Percentiles rank a stretch among this genome's conserved stretches.
Evolutionary conservation across 37 sponge, comb jelly and placozoan genomes (phyloP).

Genomic region (Chondrilla cf. caribensis): DNA sequence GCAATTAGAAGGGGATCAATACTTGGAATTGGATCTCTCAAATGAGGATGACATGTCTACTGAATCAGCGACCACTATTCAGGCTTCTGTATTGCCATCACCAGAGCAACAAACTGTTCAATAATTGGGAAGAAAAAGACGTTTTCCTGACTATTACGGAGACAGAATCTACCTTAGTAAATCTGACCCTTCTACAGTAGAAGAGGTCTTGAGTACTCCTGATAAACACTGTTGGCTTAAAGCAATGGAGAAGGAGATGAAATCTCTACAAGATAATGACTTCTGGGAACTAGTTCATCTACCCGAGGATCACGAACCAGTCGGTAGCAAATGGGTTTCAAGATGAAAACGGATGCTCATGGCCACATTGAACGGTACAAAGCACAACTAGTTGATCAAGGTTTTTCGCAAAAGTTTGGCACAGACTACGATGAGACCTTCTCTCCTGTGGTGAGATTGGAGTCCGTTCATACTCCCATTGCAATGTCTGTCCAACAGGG

Average conservation of each 20-base stretch:
- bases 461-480: slow-evolving; percentile 50
- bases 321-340: slow-evolving; percentile 72
- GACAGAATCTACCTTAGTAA: not conserved
- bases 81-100: not conserved
- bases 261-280: slow-evolving; percentile 48
- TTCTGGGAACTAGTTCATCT: slow-evolving; percentile 55
- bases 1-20: not conserved
- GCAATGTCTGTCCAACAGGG: slow-evolving; percentile 49
- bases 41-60: not conserved
- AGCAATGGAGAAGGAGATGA: slow-evolving; percentile 59
- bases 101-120: slow-evolving; percentile 18
- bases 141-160: slow-evolving; percentile 40
- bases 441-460: slow-evolving; percentile 49
- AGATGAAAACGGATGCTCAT: slow-evolving; percentile 38
- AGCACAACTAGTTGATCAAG: slow-evolving; percentile 46
- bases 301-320: slow-evolving; percentile 35
- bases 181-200: slow-evolving; percentile 22
- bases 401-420: slow-evolving; percentile 51
- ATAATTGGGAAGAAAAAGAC: slow-evolving; percentile 29
- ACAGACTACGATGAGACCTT: slow-evolving; percentile 65
- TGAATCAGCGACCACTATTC: not conserved
- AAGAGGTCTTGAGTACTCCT: slow-evolving; percentile 37
- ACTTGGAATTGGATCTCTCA: not conserved
- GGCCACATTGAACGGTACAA: slow-evolving; percentile 51
- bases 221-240: slow-evolving; percentile 34